Base-by-base conservation (phyloP, 1,140 invertebrate genomes). In the Drosophila seguyi region DNA sequence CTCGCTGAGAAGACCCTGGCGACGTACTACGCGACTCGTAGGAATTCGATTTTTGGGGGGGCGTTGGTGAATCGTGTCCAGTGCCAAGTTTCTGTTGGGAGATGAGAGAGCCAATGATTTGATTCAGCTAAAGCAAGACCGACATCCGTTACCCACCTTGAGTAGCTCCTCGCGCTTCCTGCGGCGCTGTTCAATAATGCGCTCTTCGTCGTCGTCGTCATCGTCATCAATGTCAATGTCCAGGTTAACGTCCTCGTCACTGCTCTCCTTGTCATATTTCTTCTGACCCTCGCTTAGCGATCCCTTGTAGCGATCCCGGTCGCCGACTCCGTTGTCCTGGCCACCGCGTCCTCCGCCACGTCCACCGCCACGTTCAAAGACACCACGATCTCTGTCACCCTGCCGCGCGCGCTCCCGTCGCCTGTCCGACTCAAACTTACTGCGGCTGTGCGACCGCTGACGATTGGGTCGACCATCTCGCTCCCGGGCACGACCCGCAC, bases 121-220 rank as follows among this genome's bases (percentile, higher is more conserved):
- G 5, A 53, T 36, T 0, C 0, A 22, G 31, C 31, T n/a, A n/a
- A n/a, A n/a, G n/a, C 11, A 16, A 13, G 0, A 16, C 4, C n/a
- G n/a, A 18, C 6, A 3, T 8, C 3, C 22, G 11, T 2, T 41
- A 53, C 62, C 44, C 94, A 97, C 96, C 94, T 97, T 97, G 38
- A 99, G 91, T 3, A 99, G 93, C 91, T 97, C 97, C 93, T 99
- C 97, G 47, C 98, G 94, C 92, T 98, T 96, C 93, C 97, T 97
- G 71, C 98, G 95, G 79, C 97, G 94, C 87, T 95, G 95, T 92
- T 99, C 97, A 93, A 99, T 99, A 84, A 99, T 98, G 67, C 96
- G 95, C 93, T 99, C 97, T 92, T 99, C 98, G 92, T 98, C 98
- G 92, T 98, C 98, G 73, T 99, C 98, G 69, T 99, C 98, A 47